Evolutionary conservation across 2,888 invertebrate species (phyloP), one percentile per base, ranked within the genome.

Genomic region (Aleiodes alternator): DNA sequence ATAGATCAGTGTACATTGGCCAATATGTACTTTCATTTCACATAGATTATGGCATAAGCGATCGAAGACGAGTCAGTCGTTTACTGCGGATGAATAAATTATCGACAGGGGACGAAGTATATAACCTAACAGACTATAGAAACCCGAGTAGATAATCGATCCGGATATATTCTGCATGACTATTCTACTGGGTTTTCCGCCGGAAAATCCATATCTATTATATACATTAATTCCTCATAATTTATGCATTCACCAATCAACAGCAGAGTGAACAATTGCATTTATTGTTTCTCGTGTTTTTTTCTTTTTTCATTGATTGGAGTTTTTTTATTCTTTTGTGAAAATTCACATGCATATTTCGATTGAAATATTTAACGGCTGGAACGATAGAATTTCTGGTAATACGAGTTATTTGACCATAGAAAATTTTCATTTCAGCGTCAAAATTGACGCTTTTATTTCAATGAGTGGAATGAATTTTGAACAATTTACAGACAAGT

Each of bases 11-110:
- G 11, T 59, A 59, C 38, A 8, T 70, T 14, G 9, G 34, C 38
- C 55, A 29, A 23, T 14, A 56, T 14, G 29, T 11, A 16, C 23
- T 16, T 43, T 59, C 34, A 59, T 59, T 6, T 3, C 29, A 34
- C 38, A 38, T 12, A 34, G 34, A 59, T 59, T 31, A 59, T 34
- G 6, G 55, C 55, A 38, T 55, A 70, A 57, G 70, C 16, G 23
- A 56, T 23, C 43, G 43, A 70, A 23, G 56, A 56, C 43, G 14
- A 70, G 70, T 55, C 38, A 38, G 69, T 56, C 56, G 43, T 70
- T 43, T 48, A n/a, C 56, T 57, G 9, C 56, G 43, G 38, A 70
- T 70, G 43, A 70, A 70, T 70, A 70, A 70, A 70, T 70, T 70
- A 70, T 57, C 56, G 56, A 56, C 55, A 55, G 9, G 56, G 23